These are phyloP conservation scores for Coregonus clupeaformis DNA, from an alignment of 2,113 vertebrate species.

Conservation along the genomic window DNA sequence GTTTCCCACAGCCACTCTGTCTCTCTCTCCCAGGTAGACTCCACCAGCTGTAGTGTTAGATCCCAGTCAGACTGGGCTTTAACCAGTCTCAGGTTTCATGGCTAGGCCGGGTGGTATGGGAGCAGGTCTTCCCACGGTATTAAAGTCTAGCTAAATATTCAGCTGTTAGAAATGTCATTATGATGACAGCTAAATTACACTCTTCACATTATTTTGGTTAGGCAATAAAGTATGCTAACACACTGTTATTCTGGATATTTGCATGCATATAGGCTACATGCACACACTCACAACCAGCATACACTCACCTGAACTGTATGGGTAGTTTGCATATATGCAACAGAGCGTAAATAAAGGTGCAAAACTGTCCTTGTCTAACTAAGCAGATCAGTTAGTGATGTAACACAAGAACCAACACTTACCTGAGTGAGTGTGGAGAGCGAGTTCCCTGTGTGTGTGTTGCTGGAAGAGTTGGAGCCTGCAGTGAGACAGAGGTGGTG, in stretches of 20 bases:
- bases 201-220: conserved; percentile 19
- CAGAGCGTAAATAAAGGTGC: not conserved
- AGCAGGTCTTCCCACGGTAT: not conserved
- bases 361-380: not conserved
- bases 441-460: conserved; percentile 1
- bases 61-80: not conserved
- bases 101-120: not conserved
- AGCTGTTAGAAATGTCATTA: not conserved
- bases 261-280: not conserved
- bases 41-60: not conserved
- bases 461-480: not conserved
- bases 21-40: not conserved
- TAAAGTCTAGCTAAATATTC: not conserved
- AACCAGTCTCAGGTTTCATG: not conserved
- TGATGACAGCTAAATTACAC: conserved; percentile 4
- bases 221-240: no score
- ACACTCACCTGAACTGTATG: conserved; percentile 37
- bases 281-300: not conserved
- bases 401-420: not conserved
- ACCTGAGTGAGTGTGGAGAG: conserved; percentile 1
- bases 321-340: conserved; percentile 15
- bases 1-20: not conserved
- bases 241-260: no score
- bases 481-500: conserved; percentile 16
- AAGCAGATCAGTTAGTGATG: conserved; percentile 16